These are phyloP conservation scores for Ptilorrhoa leucosticta DNA, from an alignment of 2,113 vertebrate species.

Conservation along the genomic window DNA sequence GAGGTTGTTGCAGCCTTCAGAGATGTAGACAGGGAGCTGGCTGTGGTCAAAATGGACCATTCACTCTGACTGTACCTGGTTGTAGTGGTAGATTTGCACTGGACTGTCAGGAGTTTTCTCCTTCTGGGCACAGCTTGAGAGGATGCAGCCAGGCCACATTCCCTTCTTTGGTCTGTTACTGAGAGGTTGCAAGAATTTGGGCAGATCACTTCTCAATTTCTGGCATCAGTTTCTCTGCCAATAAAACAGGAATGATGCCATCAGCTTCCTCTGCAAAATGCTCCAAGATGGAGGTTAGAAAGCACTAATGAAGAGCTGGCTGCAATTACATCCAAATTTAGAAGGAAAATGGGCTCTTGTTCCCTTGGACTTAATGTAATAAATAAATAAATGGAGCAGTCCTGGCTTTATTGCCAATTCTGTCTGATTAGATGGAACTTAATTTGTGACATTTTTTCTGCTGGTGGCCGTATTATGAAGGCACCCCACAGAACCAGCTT, in stretches of 20 bases:
- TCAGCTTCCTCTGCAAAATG: background rate
- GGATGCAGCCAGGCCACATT: background rate
- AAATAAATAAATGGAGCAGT: conserved; percentile 44
- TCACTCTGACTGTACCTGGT: background rate
- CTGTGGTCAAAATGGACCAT: background rate
- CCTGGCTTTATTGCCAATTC: conserved; percentile 1
- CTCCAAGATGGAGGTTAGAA: conserved; percentile 9
- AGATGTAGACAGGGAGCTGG: background rate
- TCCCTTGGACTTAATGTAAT: conserved; percentile 30
- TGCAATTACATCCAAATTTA: conserved; percentile 35
- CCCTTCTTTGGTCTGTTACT: background rate
- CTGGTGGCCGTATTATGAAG: background rate
- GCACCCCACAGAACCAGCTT: conserved; percentile 14
- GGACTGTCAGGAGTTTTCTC: background rate
- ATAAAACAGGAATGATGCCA: background rate
- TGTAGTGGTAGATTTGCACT: background rate
- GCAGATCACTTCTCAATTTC: background rate
- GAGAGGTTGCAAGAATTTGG: background rate
- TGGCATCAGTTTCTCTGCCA: background rate
- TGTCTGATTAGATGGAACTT: conserved; percentile 28
- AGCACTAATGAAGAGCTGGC: conserved; percentile 32
- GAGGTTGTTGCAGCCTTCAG: background rate
- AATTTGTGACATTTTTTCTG: conserved; percentile 23
- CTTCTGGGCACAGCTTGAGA: background rate
- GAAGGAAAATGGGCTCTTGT: conserved; percentile 28